These are phyloP conservation scores for Chloroclystis v-ata DNA, from an alignment of 2,888 invertebrate genomes.

Conservation along the genomic window DNA sequence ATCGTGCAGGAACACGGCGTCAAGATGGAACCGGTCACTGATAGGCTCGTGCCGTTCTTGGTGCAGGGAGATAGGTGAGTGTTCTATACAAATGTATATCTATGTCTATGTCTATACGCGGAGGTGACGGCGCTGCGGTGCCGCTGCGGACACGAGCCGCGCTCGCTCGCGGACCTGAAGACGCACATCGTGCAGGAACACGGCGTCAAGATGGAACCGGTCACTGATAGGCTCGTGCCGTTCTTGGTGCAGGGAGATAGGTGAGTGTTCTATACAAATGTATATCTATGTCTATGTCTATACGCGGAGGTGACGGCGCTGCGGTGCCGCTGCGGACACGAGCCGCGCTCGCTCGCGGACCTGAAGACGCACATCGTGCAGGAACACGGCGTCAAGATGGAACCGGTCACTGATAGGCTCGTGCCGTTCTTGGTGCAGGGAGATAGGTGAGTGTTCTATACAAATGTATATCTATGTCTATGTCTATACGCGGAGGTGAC, in stretches of 20 bases:
- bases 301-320: conserved; percentile 60
- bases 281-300: too few species aligned
- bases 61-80: not conserved
- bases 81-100: not conserved
- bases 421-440: conserved; percentile 47
- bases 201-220: conserved; percentile 11
- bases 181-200: conserved; percentile 49
- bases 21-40: conserved; percentile 29
- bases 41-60: conserved; percentile 58
- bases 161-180: conserved; percentile 49
- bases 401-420: conserved; percentile 42
- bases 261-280: not conserved
- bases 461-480: not conserved
- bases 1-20: conserved; percentile 37
- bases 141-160: conserved; percentile 42
- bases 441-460: not conserved
- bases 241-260: conserved; percentile 34
- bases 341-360: conserved; percentile 41
- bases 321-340: conserved; percentile 50
- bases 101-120: too few species aligned
- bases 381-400: conserved; percentile 35
- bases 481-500: conserved; percentile 63
- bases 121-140: conserved; percentile 57
- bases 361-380: conserved; percentile 48
- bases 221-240: conserved; percentile 55